Conservation (phyloP, 1,140 invertebrate species). For the Acromyrmex charruanus region DNA sequence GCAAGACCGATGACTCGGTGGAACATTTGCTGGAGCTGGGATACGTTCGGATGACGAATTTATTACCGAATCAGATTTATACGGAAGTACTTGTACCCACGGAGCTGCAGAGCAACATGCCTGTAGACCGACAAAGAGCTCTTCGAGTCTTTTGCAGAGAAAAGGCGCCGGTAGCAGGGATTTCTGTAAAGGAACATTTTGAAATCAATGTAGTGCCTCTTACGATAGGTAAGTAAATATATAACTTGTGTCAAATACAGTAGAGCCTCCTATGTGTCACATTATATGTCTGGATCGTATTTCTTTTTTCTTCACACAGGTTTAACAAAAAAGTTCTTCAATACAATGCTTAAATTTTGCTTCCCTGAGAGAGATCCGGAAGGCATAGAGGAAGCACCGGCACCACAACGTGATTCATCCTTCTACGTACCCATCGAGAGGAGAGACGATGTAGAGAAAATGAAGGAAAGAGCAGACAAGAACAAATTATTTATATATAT, state of each 20-base stretch:
- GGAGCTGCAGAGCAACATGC: constrained; percentile 95
- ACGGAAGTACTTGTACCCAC: constrained; percentile 96
- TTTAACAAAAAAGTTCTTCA: constrained; percentile 98
- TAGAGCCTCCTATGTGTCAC: background rate
- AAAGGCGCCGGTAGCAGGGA: constrained; percentile 97
- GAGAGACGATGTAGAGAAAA: constrained; percentile 98
- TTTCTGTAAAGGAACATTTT: constrained; percentile 99
- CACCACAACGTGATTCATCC: constrained; percentile 92
- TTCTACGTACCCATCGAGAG: constrained; percentile 95
- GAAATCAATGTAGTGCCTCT: constrained; percentile 98
- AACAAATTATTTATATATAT: constrained; percentile 99
- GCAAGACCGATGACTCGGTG: constrained; percentile 98
- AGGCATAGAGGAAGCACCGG: constrained; percentile 90
- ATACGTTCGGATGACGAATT: constrained; percentile 97
- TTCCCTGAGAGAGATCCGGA: constrained; percentile 98
- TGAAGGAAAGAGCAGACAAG: constrained; percentile 99
- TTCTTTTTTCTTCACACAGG: constrained; percentile 85
- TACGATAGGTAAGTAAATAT: constrained; percentile 91
- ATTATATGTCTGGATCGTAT: background rate
- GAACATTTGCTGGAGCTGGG: constrained; percentile 99
- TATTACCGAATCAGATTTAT: constrained; percentile 97
- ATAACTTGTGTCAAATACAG: background rate
- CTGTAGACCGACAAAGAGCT: constrained; percentile 93
- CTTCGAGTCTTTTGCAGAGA: constrained; percentile 96
- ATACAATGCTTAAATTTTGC: constrained; percentile 98